These are phyloP conservation scores for Polia nebulosa DNA, from an alignment of 2,888 invertebrate species.

Conservation along the genomic window DNA sequence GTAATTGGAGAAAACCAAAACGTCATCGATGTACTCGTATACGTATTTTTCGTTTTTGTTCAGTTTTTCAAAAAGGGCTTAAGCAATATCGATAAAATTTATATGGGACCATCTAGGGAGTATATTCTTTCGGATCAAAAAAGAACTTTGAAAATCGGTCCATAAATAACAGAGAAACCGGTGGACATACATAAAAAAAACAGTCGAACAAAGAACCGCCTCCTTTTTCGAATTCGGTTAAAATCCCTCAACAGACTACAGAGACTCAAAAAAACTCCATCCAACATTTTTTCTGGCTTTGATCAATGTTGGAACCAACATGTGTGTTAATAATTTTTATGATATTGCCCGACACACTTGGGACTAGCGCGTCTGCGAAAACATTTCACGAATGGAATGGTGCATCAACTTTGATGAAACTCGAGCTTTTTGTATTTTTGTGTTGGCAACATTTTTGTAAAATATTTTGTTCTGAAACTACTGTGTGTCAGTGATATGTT, in stretches of 20 bases:
- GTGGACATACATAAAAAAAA: too few species aligned
- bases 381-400: conserved; percentile 38
- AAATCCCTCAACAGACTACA: background rate
- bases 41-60: too few species aligned
- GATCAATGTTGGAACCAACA: conserved; percentile 28
- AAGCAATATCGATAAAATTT: too few species aligned
- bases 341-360: conserved; percentile 15
- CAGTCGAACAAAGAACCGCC: too few species aligned
- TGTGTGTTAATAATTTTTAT: conserved; percentile 41
- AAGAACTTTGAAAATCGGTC: too few species aligned
- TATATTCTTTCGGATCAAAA: too few species aligned
- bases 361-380: conserved; percentile 22
- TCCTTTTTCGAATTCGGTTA: too few species aligned
- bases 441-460: conserved; percentile 9
- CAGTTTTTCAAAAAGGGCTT: too few species aligned
- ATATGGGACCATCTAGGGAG: too few species aligned
- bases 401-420: conserved; percentile 45
- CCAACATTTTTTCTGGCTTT: conserved; percentile 3
- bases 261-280: background rate
- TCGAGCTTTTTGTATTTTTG: conserved; percentile 31
- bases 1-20: too few species aligned
- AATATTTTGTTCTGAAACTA: conserved; percentile 15
- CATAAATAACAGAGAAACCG: too few species aligned
- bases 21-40: too few species aligned
- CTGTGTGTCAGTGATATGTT: background rate